Evolutionary conservation across 2,797 vertebrate genomes (phyloP).

Genomic region (Remorina albescens): DNA sequence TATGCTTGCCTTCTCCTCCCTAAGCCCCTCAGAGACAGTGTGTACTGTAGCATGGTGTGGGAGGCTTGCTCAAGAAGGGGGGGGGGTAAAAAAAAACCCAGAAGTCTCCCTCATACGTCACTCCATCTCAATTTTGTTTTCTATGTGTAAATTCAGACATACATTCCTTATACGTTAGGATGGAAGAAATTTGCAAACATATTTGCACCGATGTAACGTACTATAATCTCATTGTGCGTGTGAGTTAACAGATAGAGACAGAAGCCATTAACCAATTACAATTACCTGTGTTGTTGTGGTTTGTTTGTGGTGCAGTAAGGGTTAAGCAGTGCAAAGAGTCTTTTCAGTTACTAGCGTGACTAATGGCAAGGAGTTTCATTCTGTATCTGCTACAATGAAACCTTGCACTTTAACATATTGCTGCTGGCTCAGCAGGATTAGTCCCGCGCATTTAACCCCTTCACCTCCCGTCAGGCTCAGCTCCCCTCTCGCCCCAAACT

Average conservation of each 20-base stretch:
- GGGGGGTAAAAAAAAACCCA: constrained; percentile 54
- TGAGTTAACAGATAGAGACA: constrained; percentile 26
- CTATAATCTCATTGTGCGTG: constrained; percentile 15
- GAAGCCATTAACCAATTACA: constrained; percentile 24
- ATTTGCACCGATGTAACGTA: constrained; percentile 4
- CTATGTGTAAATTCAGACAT: constrained; percentile 50
- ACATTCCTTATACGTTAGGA: constrained; percentile 21
- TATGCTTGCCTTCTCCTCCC: constrained; percentile 72
- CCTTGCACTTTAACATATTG: constrained; percentile 85
- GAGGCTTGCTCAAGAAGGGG: constrained; percentile 67
- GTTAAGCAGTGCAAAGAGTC: constrained; percentile 77
- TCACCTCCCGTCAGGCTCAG: constrained; percentile 76
- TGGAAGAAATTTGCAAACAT: constrained; percentile 16
- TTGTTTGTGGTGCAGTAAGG: constrained; percentile 70
- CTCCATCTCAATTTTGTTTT: constrained; percentile 39
- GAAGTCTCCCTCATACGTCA: constrained; percentile 58
- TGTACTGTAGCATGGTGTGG: constrained; percentile 68
- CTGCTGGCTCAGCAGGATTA: constrained; percentile 87
- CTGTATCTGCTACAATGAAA: constrained; percentile 87
- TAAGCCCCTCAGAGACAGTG: constrained; percentile 67
- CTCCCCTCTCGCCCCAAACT: constrained; percentile 53
- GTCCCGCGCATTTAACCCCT: constrained; percentile 82
- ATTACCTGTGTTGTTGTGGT: constrained; percentile 52
- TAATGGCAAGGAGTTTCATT: constrained; percentile 87
- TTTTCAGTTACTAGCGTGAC: constrained; percentile 84